These are phyloP conservation scores for Rhynchonycteris naso DNA, from an alignment of 2,797 vertebrate species.

Conservation along the genomic window DNA sequence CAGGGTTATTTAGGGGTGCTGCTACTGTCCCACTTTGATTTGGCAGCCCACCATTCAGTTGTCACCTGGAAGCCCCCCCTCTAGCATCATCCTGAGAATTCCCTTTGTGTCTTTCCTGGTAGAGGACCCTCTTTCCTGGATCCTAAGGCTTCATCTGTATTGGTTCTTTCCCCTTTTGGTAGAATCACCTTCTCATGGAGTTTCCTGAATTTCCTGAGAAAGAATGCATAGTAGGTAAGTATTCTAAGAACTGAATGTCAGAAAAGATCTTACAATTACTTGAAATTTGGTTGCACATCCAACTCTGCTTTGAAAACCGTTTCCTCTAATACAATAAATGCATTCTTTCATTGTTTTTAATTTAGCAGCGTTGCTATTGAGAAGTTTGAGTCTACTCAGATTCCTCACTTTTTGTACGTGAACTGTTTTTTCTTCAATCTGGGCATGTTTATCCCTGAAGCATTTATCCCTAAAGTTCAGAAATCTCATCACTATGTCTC, in stretches of 20 bases:
- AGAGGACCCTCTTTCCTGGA: neutral
- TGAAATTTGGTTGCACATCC: neutral
- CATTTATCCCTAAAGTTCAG: neutral
- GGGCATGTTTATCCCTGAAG: neutral
- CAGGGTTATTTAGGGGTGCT: too few relatives aligned
- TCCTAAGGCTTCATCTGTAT: neutral
- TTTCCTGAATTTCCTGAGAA: neutral
- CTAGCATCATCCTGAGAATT: neutral
- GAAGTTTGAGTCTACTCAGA: neutral
- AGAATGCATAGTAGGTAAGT: neutral
- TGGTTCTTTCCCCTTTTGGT: neutral
- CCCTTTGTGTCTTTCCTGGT: neutral
- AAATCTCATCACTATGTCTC: neutral
- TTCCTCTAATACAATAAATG: neutral
- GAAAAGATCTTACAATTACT: neutral
- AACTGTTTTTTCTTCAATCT: neutral
- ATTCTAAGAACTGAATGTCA: neutral
- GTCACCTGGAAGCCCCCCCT: neutral
- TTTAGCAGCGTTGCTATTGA: neutral
- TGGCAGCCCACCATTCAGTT: neutral
- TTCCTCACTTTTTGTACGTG: neutral
- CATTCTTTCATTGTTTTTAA: neutral
- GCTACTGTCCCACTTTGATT: fast-evolving
- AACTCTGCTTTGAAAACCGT: neutral
- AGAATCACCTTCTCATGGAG: neutral